Percentiles rank a stretch among this genome's conserved stretches.
Conservation (phyloP, 2,113 vertebrate genomes). For the Pteropus alecto region DNA sequence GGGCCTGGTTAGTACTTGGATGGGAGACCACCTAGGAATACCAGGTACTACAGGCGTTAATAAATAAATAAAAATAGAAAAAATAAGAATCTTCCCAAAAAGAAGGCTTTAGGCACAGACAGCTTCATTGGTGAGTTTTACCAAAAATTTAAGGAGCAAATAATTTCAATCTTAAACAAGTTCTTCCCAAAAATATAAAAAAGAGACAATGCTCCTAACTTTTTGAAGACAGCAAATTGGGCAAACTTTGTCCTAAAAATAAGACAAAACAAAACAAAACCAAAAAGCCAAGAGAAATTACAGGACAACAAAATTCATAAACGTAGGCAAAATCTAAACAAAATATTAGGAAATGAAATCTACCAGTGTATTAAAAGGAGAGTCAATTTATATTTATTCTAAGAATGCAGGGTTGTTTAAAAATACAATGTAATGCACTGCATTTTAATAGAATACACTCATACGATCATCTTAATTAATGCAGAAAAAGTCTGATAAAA, state of each 20-base stretch:
- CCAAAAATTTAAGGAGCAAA: neutral
- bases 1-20: too few relatives aligned
- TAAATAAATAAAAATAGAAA: too few relatives aligned
- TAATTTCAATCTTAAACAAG: neutral
- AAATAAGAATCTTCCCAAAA: neutral
- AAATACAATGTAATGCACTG: constrained; percentile 26
- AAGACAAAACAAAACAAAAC: neutral
- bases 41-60: too few relatives aligned
- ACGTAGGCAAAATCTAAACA: neutral
- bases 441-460: neutral
- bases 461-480: constrained; percentile 19
- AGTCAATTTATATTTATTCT: neutral
- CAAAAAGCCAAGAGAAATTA: neutral
- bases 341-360: constrained; percentile 28
- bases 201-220: neutral
- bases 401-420: neutral
- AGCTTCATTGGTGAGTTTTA: neutral
- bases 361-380: constrained; percentile 1
- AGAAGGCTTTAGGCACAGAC: neutral
- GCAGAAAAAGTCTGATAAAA: constrained; percentile 25
- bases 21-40: too few relatives aligned
- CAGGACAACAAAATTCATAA: neutral
- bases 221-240: neutral
- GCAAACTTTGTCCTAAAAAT: neutral
- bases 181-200: neutral